Evolutionary conservation across 2,797 vertebrate species (phyloP).

Genomic region (Anisognathus igniventris): DNA sequence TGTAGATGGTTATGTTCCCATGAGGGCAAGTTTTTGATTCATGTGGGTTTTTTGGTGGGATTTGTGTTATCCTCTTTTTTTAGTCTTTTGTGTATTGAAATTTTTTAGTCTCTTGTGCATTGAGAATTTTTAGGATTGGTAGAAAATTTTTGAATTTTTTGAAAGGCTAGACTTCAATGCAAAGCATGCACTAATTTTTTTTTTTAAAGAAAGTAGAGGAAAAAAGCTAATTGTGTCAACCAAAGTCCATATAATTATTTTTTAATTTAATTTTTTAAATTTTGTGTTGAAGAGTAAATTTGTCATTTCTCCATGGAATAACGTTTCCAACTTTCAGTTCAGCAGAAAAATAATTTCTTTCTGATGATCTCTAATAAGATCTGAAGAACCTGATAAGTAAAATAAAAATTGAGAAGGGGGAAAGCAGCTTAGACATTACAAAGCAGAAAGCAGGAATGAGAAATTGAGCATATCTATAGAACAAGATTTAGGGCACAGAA

Average conservation of each 20-base stretch:
- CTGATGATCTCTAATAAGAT: neutral
- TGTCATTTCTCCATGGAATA: neutral
- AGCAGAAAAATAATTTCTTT: neutral
- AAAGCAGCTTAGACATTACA: neutral
- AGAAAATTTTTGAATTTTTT: neutral
- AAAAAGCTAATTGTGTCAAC: neutral
- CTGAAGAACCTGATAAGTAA: neutral
- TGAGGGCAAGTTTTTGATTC: neutral
- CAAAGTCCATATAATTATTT: neutral
- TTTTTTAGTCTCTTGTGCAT: neutral
- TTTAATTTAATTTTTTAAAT: neutral
- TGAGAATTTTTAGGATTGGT: neutral
- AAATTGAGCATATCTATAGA: neutral
- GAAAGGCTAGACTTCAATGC: neutral
- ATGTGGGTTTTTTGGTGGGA: rapidly evolving
- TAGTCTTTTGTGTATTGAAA: neutral
- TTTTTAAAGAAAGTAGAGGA: neutral
- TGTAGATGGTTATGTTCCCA: neutral
- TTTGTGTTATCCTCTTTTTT: neutral
- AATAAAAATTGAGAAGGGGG: neutral
- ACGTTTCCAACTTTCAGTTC: neutral
- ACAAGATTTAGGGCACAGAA: neutral
- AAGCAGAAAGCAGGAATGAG: neutral
- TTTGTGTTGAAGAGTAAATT: neutral
- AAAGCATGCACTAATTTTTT: neutral